phyloP scores from a whole-genome alignment of 2,113 vertebrate species.

The Tonatia bakeri region DNA sequence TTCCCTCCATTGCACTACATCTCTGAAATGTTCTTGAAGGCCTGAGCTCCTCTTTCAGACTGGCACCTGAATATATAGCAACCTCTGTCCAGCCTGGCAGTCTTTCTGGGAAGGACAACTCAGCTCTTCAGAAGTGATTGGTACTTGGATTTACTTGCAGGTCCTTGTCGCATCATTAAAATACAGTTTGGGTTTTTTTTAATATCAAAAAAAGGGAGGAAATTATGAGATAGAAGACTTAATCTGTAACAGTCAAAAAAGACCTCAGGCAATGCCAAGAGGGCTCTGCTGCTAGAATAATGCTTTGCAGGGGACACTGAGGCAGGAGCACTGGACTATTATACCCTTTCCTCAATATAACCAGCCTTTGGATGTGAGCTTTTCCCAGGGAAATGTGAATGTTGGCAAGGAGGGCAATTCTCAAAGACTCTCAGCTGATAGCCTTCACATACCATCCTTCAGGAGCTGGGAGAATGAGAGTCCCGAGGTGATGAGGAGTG shows the following conservation, averaged over 20 bases:
- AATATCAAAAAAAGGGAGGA: too few species aligned
- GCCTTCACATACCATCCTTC: neutral
- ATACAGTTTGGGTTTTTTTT: too few species aligned
- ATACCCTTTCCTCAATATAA: neutral
- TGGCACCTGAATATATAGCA: too few species aligned
- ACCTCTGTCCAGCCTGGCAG: too few species aligned
- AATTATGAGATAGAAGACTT: neutral
- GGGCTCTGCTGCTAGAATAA: neutral
- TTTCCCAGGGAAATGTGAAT: neutral
- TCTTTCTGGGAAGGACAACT: too few species aligned
- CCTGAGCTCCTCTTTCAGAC: too few species aligned
- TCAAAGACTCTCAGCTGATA: neutral
- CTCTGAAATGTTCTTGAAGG: too few species aligned
- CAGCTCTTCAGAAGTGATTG: too few species aligned
- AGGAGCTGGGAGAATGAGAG: rapidly evolving
- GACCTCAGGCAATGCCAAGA: neutral
- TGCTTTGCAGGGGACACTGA: neutral
- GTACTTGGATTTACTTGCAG: too few species aligned
- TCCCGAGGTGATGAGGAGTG: neutral
- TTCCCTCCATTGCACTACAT: too few species aligned
- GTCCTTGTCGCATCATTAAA: too few species aligned
- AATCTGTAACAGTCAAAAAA: neutral
- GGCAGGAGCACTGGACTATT: neutral
- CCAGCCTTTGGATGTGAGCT: neutral
- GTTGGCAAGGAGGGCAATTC: neutral